Base-by-base conservation (phyloP, 2,888 invertebrate genomes). In the Fabriciana adippe region DNA sequence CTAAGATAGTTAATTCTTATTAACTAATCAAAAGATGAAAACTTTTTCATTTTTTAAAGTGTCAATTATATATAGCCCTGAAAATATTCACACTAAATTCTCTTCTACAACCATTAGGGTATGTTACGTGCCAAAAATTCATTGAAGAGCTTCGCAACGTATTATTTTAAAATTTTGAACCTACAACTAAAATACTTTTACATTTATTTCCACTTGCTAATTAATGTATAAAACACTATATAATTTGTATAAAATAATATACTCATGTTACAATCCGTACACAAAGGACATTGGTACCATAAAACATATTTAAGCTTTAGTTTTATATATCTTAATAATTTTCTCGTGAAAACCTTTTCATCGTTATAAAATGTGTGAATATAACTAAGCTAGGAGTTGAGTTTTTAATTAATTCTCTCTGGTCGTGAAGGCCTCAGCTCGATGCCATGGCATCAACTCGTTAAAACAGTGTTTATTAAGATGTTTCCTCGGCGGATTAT, bases 401-500 rank as follows among this genome's bases (percentile, higher is more conserved):
- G 41, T 55, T 62, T 68, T 68, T 68, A 70, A 70, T 72, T 67
- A 69, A 67, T 72, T 69, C 68, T 47, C 60, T 63, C 47, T 53
- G 64, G 64, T 53, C 50, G 53, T 55, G 66, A 51, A 73, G 67
- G 61, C 63, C 63, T 35, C 48, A 65, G 60, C 63, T 35, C 53
- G 60, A 64, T 61, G 67, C 67, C 56, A 66, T 62, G 63, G 65
- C 85, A 81, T 79, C 83, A 83, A 84, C 83, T 84, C 84, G 78
- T 87, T 87, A 83, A 81, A 81, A 81, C 81, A 77, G 74, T 84
- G 86, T 88, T 87, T 88, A 88, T 87, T 86, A 86, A 82, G 81
- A 85, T 85, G 84, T 88, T 88, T 84, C 86, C 85, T 79, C 76
- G 75, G 77, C 78, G 81, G 89, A 88, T 90, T 89, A 90, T 86